Percentiles rank a stretch among this genome's conserved stretches.
Conservation (phyloP, 2,113 vertebrate species). For the Ciconia stormi region DNA sequence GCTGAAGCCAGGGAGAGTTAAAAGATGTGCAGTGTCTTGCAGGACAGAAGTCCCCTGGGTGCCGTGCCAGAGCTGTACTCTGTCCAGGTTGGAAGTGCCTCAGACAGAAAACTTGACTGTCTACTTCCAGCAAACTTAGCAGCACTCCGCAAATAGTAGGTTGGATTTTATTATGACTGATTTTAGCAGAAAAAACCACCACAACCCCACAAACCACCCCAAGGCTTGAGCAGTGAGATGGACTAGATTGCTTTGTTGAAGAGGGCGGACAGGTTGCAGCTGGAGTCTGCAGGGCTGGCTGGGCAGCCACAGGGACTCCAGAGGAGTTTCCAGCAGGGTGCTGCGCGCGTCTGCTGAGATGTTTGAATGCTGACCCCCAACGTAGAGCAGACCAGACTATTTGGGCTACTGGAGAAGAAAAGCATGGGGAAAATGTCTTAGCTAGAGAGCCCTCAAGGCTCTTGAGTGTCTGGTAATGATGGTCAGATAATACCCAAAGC, state of each 20-base stretch:
- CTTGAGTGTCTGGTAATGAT: not conserved
- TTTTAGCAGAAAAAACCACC: not conserved
- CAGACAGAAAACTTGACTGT: not conserved
- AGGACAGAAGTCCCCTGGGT: not conserved
- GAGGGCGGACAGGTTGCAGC: not conserved
- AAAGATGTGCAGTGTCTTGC: not conserved
- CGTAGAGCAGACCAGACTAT: rapidly evolving
- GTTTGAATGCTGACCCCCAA: not conserved
- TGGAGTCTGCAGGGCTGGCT: not conserved
- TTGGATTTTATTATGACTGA: not conserved
- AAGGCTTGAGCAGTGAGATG: not conserved
- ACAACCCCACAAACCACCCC: not conserved
- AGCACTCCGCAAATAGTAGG: not conserved
- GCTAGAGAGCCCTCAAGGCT: not conserved
- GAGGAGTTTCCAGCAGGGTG: not conserved
- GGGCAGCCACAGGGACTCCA: not conserved
- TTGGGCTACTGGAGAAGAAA: not conserved
- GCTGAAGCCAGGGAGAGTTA: not conserved
- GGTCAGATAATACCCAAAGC: not conserved
- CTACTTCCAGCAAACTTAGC: not conserved
- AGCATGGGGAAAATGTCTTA: not conserved
- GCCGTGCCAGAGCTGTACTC: not conserved
- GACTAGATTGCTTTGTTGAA: not conserved
- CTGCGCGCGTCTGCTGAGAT: rapidly evolving
- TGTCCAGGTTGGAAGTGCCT: not conserved